Evolutionary conservation across 2,113 vertebrate genomes (phyloP).

Genomic region (Hyperopisus bebe): DNA sequence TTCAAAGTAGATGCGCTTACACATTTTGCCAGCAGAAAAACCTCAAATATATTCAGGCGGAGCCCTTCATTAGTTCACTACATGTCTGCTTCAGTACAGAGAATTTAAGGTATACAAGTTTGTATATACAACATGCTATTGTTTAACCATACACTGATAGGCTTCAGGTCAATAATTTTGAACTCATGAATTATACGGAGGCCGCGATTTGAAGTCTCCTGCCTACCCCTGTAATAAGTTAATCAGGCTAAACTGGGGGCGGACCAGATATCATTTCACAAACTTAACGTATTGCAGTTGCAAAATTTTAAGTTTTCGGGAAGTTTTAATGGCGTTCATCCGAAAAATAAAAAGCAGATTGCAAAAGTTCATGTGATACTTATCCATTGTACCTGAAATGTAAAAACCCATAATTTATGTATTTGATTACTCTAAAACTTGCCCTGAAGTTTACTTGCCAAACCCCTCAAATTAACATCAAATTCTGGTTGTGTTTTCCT

Average conservation of each 20-base stretch:
- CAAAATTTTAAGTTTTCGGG: not conserved
- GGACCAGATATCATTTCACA: not conserved
- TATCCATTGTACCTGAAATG: not conserved
- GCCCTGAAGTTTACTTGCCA: not conserved
- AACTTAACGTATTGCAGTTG: not conserved
- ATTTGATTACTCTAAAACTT: not conserved
- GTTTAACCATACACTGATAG: not conserved
- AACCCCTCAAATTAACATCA: not conserved
- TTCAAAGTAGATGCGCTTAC: not conserved
- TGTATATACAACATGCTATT: not conserved
- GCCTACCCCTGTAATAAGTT: not conserved
- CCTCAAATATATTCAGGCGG: not conserved
- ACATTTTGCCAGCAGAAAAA: not conserved
- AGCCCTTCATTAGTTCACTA: not conserved
- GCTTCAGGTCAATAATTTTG: not conserved
- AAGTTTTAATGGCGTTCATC: not conserved
- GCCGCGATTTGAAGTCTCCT: not conserved
- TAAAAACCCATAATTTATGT: not conserved
- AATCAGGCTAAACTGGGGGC: not conserved
- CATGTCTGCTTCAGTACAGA: not conserved
- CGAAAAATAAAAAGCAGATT: not conserved
- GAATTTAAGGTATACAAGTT: not conserved
- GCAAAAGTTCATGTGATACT: not conserved
- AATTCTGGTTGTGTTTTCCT: not conserved
- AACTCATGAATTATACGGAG: not conserved